Percentiles rank a stretch among this genome's conserved stretches.
Conservation (phyloP, 2,113 vertebrate genomes). For the Thamnophis sirtalis region DNA sequence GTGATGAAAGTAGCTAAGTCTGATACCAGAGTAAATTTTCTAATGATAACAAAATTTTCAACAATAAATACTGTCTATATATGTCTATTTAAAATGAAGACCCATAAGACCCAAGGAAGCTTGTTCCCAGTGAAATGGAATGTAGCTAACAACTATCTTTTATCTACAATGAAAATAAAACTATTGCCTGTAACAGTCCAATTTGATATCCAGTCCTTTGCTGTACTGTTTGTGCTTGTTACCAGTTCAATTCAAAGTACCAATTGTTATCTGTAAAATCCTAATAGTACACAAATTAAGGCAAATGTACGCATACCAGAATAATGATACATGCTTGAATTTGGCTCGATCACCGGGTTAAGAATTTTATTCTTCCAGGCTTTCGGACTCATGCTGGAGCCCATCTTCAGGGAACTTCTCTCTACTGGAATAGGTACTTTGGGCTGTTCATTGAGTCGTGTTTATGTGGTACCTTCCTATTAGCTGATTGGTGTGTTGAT, state of each 20-base stretch:
- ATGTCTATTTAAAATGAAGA: neutral
- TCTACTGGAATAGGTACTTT: neutral
- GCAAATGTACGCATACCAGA: neutral
- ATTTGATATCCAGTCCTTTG: neutral
- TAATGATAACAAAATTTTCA: constrained; percentile 26
- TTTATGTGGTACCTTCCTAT: neutral
- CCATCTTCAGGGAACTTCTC: neutral
- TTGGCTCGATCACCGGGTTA: neutral
- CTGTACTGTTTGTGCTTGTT: neutral
- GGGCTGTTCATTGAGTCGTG: neutral
- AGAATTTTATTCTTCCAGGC: neutral
- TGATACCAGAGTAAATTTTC: constrained; percentile 10
- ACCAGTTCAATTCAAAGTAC: neutral
- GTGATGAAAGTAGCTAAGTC: neutral
- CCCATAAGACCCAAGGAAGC: neutral
- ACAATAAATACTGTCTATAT: constrained; percentile 28
- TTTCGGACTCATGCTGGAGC: neutral
- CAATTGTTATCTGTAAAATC: neutral
- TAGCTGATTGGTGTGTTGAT: neutral
- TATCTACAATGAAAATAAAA: neutral
- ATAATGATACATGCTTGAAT: neutral
- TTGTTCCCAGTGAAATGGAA: neutral
- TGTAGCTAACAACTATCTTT: neutral
- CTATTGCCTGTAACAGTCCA: neutral
- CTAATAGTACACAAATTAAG: neutral